phyloP scores from a whole-genome alignment of 1,140 invertebrate genomes.

The Chlorops oryzae region DNA sequence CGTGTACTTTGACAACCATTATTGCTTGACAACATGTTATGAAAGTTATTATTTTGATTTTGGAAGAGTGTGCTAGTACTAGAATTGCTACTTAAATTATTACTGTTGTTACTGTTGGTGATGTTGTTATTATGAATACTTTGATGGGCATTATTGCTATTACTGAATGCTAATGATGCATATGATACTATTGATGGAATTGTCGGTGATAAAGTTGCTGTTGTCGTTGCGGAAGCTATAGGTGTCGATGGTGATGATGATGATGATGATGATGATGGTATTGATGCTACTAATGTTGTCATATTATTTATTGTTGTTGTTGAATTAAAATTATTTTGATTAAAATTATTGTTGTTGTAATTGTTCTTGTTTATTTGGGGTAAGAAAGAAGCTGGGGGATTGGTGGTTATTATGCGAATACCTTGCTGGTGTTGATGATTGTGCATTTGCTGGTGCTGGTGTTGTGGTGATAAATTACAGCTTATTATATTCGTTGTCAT shows the following conservation, averaged over 20 bases:
- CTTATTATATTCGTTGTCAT: no score
- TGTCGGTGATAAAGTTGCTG: constrained; percentile 4
- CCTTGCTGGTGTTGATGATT: constrained; percentile 17
- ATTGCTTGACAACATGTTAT: no score
- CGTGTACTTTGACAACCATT: neutral
- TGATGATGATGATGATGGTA: constrained; percentile 5
- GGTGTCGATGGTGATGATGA: constrained; percentile 15
- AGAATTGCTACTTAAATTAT: constrained; percentile 5
- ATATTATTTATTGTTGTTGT: constrained; percentile 5
- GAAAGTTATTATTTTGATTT: no score
- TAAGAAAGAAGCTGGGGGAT: no score
- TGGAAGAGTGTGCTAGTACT: no score
- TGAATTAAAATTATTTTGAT: no score
- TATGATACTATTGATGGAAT: neutral
- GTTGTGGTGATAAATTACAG: no score
- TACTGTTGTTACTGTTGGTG: constrained; percentile 9
- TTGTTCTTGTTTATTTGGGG: no score
- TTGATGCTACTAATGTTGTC: constrained; percentile 1
- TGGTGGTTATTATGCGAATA: no score
- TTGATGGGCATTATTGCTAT: no score
- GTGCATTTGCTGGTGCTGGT: constrained; percentile 15
- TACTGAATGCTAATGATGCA: no score
- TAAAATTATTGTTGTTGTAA: no score
- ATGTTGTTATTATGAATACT: constrained; percentile 9
- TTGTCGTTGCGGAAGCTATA: constrained; percentile 8